Evolutionary conservation across 2,888 invertebrate species (phyloP), one percentile per base, ranked within the genome.

Genomic region (Chrysolina oricalcia): DNA sequence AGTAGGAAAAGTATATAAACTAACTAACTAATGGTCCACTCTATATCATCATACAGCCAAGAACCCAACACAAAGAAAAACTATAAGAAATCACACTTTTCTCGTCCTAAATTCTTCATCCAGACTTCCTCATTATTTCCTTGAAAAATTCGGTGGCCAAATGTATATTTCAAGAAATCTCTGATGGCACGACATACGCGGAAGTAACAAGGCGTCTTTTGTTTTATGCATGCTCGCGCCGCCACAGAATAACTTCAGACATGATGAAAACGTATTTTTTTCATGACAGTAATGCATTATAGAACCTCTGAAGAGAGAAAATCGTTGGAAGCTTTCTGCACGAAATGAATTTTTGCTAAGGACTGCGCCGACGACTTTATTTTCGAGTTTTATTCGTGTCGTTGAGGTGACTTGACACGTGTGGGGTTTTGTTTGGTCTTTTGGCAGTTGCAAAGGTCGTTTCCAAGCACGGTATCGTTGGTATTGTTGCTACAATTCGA

Each of bases 151-250:
- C 67, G 63, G 65, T 41, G 62, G 70, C 67, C 72, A 53, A 72
- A 78, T 81, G 79, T 79, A 78, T 80, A 80, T 80, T 81, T 77
- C 77, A 82, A 78, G 81, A 80, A 82, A 82, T 82, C 81, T 81
- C 79, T 82, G 80, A 74, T 75, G 79, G 75, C 72, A 77, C 75
- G 27, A 73, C 76, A 78, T 76, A 82, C 81, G 82, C 79, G 74
- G 73, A 78, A 70, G 78, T 79, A 81, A 80, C 80, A 81, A 80
- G 81, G 80, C 80, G 80, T 80, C 81, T 82, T 72, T 78, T 78
- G 80, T 81, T 81, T 82, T 82, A 81, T 81, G 81, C 75, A 73
- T 80, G 66, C 66, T 70, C 68, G 70, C 73, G 78, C 50, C 77
- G 76, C 71, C 78, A 74, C 75, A 70, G 80, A 77, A 78, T 79